These are phyloP conservation scores for Tetragonula clypearis DNA, from an alignment of 1,140 invertebrate genomes.

Conservation along the genomic window DNA sequence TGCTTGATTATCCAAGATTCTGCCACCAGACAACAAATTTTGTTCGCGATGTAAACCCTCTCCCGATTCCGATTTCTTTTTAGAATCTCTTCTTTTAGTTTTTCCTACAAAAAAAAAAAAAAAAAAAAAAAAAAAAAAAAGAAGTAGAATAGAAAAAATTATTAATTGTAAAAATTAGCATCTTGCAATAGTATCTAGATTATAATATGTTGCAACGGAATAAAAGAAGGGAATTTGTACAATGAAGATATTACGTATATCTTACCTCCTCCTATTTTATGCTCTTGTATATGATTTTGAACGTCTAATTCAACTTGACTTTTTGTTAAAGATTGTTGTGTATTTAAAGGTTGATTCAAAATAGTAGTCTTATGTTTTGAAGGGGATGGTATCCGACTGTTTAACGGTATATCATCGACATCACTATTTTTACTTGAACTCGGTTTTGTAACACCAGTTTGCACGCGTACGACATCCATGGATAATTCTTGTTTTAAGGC, in stretches of 20 bases:
- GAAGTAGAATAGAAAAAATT: conserved; percentile 10
- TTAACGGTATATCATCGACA: conserved; percentile 79
- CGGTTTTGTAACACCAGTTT: conserved; percentile 67
- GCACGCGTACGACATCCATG: conserved; percentile 68
- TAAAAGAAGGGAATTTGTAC: neutral
- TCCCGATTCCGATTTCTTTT: conserved; percentile 81
- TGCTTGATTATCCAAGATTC: conserved; percentile 78
- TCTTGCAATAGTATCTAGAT: neutral
- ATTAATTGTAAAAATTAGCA: neutral
- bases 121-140: no score
- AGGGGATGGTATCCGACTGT: conserved; percentile 80
- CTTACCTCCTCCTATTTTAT: conserved; percentile 81
- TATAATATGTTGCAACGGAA: neutral
- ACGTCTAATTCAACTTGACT: conserved; percentile 75
- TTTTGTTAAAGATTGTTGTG: conserved; percentile 72
- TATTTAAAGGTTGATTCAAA: conserved; percentile 73
- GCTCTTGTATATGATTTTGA: conserved; percentile 78
- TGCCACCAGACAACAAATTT: conserved; percentile 79
- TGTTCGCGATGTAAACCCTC: conserved; percentile 80
- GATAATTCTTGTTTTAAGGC: conserved; percentile 78
- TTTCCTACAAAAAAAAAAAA: conserved; percentile 78
- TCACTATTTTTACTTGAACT: conserved; percentile 77
- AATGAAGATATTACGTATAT: neutral
- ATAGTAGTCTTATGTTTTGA: conserved; percentile 76
- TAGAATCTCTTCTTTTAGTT: conserved; percentile 82